These are phyloP conservation scores for Cynopterus sphinx DNA, from an alignment of 2,797 vertebrate genomes.

Conservation along the genomic window DNA sequence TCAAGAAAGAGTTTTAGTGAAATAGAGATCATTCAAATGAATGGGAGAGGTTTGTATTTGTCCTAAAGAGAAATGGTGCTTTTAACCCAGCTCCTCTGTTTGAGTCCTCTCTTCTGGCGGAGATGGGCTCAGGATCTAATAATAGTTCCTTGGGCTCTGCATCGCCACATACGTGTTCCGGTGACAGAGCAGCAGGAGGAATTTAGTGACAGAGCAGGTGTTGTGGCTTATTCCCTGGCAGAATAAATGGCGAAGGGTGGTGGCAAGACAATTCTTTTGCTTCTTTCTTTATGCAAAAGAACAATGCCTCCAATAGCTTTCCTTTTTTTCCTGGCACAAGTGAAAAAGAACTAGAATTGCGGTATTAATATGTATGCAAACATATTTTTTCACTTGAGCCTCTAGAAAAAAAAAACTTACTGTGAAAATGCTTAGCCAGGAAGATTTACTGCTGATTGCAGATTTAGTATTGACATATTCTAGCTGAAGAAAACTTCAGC, in stretches of 20 bases:
- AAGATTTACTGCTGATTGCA: constrained; percentile 81
- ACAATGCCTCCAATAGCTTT: constrained; percentile 42
- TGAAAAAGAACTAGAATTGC: constrained; percentile 66
- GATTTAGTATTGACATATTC: constrained; percentile 76
- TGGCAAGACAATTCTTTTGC: constrained; percentile 59
- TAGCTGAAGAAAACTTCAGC: constrained; percentile 80
- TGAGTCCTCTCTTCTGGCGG: constrained; percentile 69
- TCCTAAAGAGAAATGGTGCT: constrained; percentile 66
- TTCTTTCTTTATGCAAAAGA: constrained; percentile 60
- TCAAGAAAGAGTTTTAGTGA: constrained; percentile 69
- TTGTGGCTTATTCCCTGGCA: constrained; percentile 74
- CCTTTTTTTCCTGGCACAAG: background rate
- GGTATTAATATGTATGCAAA: constrained; percentile 74
- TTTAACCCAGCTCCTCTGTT: constrained; percentile 58
- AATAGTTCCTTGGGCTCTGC: constrained; percentile 72
- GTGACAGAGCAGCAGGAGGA: constrained; percentile 63
- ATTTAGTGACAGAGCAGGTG: constrained; percentile 78
- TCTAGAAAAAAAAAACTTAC: constrained; percentile 68
- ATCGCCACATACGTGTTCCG: constrained; percentile 66
- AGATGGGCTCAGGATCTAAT: constrained; percentile 73
- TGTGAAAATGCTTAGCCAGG: constrained; percentile 80
- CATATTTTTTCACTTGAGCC: constrained; percentile 68
- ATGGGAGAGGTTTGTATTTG: constrained; percentile 10
- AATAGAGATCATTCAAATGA: constrained; percentile 65
- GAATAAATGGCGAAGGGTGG: constrained; percentile 58